Base-by-base conservation (phyloP, 92 coral and sea anemone genomes). In the Diadumene lineata region DNA sequence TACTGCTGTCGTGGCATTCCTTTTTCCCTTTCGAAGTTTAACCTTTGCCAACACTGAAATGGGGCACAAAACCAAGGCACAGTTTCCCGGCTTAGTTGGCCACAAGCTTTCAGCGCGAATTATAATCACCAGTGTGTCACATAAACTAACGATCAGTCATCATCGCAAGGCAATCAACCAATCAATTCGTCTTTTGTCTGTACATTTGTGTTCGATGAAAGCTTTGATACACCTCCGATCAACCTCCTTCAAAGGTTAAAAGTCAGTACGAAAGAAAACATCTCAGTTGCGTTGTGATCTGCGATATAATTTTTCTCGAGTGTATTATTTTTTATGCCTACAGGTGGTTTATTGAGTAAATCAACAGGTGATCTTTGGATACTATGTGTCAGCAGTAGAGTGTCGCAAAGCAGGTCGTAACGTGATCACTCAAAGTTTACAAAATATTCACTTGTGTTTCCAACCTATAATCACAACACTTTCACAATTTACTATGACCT, bases 311-410 rank as follows among this genome's bases (percentile, higher is more conserved):
- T 62, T 62, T 62, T 43, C 43, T 62, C 18, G 43, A 62, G 68
- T 11, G 43, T 29, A 29, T 62, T 62, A 62, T 62, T 62, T 62
- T 27, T 28, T 62, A 17, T 62, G 38, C n/a, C n/a, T 4, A 19
- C 77, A 72, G 77, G 77, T 72, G 77, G 77, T 33, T 7, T 24
- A 56, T 61, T 34, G 62, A 61, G 66, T 72, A 34, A 23, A 32
- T 29, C 16, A 32, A 34, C 77, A 56, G 77, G 77, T 72, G 62
- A 53, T 31, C 50, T 9, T 7, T 58, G 30, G 76, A 71, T 71
- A 33, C 7, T 27, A 67, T 68, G 33, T 21, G 77, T 46, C 33
- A 72, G 55, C 75, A 44, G 3, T 19, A 31, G n/a, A 50, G 26
- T 56, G 75, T 70, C 75, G 55, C 64, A 9, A 55, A 56, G 31